Conservation (phyloP, 2,113 vertebrate genomes). For the Eurystomus gularis region DNA sequence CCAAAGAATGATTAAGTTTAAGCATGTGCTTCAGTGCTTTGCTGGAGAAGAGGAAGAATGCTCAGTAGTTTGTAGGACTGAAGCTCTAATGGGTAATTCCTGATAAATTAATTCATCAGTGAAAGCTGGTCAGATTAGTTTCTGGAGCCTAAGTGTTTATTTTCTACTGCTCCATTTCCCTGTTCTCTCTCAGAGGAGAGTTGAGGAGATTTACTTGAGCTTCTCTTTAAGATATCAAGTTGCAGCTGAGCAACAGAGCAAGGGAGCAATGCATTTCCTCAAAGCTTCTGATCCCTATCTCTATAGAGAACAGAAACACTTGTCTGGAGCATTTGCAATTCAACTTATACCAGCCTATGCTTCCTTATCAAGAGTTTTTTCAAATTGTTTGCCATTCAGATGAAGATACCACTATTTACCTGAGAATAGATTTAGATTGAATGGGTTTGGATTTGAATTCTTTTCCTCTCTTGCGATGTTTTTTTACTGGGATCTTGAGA, state of each 20-base stretch:
- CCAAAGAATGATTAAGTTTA: background rate
- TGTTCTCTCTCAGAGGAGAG: constrained; percentile 67
- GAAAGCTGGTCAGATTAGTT: constrained; percentile 49
- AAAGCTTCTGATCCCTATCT: constrained; percentile 69
- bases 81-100: constrained; percentile 20
- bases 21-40: background rate
- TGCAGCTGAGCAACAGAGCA: constrained; percentile 67
- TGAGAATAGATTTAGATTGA: background rate
- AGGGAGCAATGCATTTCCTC: constrained; percentile 77
- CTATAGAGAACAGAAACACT: constrained; percentile 22
- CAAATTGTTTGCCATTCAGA: background rate
- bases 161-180: constrained; percentile 61
- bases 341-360: background rate
- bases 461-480: background rate
- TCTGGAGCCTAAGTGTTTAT: constrained; percentile 64
- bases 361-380: constrained; percentile 21
- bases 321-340: constrained; percentile 12
- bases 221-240: constrained; percentile 80
- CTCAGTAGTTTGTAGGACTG: background rate
- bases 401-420: background rate
- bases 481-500: background rate
- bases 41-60: background rate
- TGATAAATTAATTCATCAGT: constrained; percentile 24
- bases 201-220: constrained; percentile 72
- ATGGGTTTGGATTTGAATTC: background rate